Evolutionary conservation across 2,888 invertebrate genomes (phyloP).

Genomic region (Heliconius hortense): DNA sequence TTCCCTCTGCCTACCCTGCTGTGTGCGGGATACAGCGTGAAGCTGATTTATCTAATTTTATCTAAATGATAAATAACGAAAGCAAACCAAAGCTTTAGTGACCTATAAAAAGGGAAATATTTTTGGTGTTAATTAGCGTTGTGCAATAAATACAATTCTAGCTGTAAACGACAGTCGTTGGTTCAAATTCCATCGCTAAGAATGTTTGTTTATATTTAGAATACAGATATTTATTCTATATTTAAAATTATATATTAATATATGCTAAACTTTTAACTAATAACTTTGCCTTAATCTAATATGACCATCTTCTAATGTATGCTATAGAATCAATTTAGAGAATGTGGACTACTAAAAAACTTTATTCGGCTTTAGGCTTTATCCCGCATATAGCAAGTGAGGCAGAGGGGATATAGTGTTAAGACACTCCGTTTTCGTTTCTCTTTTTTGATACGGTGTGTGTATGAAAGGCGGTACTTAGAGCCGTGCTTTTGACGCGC

Average conservation of each 20-base stretch:
- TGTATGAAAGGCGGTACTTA: too few species aligned
- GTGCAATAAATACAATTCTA: neutral
- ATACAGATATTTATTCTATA: neutral
- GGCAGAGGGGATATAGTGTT: too few species aligned
- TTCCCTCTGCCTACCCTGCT: too few species aligned
- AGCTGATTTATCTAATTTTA: too few species aligned
- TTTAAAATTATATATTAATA: constrained; percentile 11
- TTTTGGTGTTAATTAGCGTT: neutral
- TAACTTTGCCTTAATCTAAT: constrained; percentile 1
- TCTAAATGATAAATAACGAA: too few species aligned
- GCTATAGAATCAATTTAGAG: neutral
- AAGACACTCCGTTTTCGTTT: too few species aligned
- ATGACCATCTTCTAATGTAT: neutral
- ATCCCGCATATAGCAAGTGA: too few species aligned
- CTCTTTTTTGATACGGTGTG: too few species aligned
- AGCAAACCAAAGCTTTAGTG: neutral
- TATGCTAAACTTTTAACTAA: constrained; percentile 1
- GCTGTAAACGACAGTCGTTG: neutral
- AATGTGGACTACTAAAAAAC: neutral
- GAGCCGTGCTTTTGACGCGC: too few species aligned
- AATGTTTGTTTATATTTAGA: neutral
- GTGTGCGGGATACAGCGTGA: too few species aligned
- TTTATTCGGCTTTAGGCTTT: too few species aligned
- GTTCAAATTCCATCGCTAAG: neutral
- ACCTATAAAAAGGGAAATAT: neutral